Evolutionary conservation across 2,797 vertebrate species (phyloP), one percentile per base, ranked within the genome.

Genomic region (Carduelis carduelis): DNA sequence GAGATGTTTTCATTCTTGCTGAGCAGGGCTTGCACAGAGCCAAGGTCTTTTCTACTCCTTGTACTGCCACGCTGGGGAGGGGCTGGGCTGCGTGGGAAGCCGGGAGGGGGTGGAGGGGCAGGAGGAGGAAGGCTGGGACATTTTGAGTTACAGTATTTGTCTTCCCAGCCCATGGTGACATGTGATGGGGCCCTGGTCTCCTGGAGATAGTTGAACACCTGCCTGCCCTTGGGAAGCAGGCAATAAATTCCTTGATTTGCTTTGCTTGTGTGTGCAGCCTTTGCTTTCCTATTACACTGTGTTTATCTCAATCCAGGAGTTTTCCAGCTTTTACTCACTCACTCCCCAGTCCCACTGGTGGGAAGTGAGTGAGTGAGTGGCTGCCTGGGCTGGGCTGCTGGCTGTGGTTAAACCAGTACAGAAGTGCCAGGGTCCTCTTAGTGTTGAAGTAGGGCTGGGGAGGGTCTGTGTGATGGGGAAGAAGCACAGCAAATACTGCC

Each of bases 151-250:
- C 4, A 3, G 24, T 17, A 2, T 70, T 75, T 61, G 27, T 75
- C 32, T 55, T 55, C 27, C 21, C 27, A 23, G 32, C 10, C 19
- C 41, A 32, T 3, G 4, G 17, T 9, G 71, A n/a, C 0, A 0
- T 1, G 0, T 37, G 16, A 44, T 65, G 28, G 28, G 6, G n/a
- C 16, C 19, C n/a, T 57, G 37, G 13, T 44, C 13, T 72, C 28
- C 15, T 50, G n/a, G 39, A 30, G 44, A 15, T 21, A n/a, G 46
- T 61, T 74, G 53, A 34, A 60, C 39, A 46, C 47, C 22, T 68
- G 39, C 39, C 46, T 60, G 41, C 35, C 34, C 41, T 28, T 61
- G 41, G 15, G 27, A 75, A 61, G 35, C 47, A 49, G 19, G 14
- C 19, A 82, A 14, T 18, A 11, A 34, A 26, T 61, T 59, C 39